Percentiles rank a stretch among this genome's conserved stretches.
Conservation (phyloP, 1,140 invertebrate species). For the Brachionus calyciflorus region DNA sequence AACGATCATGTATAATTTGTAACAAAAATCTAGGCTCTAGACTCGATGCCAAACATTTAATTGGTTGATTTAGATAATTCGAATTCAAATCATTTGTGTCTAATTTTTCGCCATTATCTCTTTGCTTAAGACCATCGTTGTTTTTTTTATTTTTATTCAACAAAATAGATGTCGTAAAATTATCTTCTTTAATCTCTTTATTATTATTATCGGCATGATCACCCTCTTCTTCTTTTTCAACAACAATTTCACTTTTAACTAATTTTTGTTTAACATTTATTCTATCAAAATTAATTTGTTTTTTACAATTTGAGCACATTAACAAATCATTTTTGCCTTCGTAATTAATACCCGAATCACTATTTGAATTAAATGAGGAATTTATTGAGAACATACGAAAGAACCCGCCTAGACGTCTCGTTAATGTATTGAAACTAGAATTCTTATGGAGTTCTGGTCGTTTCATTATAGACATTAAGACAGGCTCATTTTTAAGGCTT, state of each 20-base stretch:
- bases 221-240: background rate
- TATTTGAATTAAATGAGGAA: background rate
- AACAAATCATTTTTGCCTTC: background rate
- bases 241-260: background rate
- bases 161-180: background rate
- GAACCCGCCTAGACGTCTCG: background rate
- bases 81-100: background rate
- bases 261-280: background rate
- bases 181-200: background rate
- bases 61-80: conserved; percentile 28
- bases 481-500: background rate
- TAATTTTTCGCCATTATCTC: background rate
- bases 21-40: conserved; percentile 16
- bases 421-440: background rate
- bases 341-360: background rate
- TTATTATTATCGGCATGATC: too few species aligned
- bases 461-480: background rate
- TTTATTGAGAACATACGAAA: conserved; percentile 14
- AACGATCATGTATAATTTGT: conserved; percentile 20
- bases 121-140: too few species aligned
- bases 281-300: background rate
- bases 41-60: conserved; percentile 11
- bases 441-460: background rate
- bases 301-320: background rate
- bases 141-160: conserved; percentile 4